phyloP scores from a whole-genome alignment of 2,797 vertebrate genomes.

The Labroides dimidiatus region DNA sequence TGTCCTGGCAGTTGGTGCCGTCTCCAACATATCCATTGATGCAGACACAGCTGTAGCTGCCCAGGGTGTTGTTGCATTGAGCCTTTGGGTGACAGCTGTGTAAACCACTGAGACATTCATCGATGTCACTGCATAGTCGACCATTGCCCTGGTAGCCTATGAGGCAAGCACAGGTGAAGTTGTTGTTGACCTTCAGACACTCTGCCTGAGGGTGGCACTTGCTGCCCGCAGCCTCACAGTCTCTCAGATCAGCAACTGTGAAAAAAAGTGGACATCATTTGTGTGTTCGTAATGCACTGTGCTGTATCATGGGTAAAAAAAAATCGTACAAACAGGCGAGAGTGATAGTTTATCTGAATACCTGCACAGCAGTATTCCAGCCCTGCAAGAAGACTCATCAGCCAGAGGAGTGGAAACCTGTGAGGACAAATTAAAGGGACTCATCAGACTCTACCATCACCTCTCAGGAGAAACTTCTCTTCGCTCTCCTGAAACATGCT shows the following conservation, averaged over 20 bases:
- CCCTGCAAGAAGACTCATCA: constrained; percentile 65
- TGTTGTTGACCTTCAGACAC: constrained; percentile 74
- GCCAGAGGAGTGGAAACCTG: constrained; percentile 75
- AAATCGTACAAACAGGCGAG: too few species aligned
- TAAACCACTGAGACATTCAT: constrained; percentile 81
- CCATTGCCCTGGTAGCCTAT: constrained; percentile 83
- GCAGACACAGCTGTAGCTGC: constrained; percentile 84
- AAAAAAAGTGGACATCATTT: constrained; percentile 2
- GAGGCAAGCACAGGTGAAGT: constrained; percentile 78
- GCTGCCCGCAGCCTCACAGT: constrained; percentile 75
- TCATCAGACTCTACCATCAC: neutral
- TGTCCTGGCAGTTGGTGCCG: constrained; percentile 81
- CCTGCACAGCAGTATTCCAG: constrained; percentile 71
- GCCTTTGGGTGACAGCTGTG: constrained; percentile 79
- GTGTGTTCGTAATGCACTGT: neutral
- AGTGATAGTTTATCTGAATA: constrained; percentile 22
- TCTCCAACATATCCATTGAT: constrained; percentile 81
- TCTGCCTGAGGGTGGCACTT: constrained; percentile 78
- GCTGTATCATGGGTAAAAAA: too few species aligned
- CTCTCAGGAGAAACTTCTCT: too few species aligned
- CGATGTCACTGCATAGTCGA: constrained; percentile 78
- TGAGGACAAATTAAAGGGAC: constrained; percentile 21
- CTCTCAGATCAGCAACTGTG: constrained; percentile 63
- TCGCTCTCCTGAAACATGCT: too few species aligned
- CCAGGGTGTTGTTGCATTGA: constrained; percentile 81